phyloP scores from a whole-genome alignment of 2,888 invertebrate genomes.

The Enchytraeus crypticus region DNA sequence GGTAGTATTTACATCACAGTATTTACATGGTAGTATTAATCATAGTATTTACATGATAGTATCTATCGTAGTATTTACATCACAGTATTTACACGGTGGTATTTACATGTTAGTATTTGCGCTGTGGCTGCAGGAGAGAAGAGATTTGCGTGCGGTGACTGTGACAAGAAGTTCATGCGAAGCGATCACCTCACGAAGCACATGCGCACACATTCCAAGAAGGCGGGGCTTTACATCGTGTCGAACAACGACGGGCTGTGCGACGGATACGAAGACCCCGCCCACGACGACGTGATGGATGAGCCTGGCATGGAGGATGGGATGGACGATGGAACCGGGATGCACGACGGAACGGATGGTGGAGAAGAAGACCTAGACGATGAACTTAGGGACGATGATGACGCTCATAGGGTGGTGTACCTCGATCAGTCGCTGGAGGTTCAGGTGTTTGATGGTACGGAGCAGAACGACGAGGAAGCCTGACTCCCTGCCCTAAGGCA shows the following conservation, averaged over 20 bases:
- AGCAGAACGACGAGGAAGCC: neutral
- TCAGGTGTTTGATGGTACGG: neutral
- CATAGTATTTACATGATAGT: too few relatives aligned
- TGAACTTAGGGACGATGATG: slow-evolving; percentile 12
- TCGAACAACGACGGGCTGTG: neutral
- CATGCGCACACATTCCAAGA: slow-evolving; percentile 63
- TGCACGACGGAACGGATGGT: neutral
- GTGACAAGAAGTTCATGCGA: slow-evolving; percentile 82
- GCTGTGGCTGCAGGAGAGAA: slow-evolving; percentile 59
- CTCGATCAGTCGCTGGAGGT: neutral
- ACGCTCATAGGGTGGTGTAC: neutral
- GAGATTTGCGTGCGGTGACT: slow-evolving; percentile 74
- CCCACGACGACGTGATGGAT: neutral
- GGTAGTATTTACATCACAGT: too few relatives aligned
- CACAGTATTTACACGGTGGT: neutral
- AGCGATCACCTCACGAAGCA: slow-evolving; percentile 91
- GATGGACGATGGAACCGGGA: slow-evolving; percentile 1
- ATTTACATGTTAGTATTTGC: neutral
- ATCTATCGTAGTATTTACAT: too few relatives aligned
- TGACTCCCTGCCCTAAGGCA: too few relatives aligned
- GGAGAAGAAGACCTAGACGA: neutral
- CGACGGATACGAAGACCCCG: neutral
- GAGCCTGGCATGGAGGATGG: neutral
- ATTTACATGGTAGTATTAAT: neutral
- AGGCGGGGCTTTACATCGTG: neutral